Base-by-base conservation (phyloP, 2,888 invertebrate genomes). In the Elysia crispata region DNA sequence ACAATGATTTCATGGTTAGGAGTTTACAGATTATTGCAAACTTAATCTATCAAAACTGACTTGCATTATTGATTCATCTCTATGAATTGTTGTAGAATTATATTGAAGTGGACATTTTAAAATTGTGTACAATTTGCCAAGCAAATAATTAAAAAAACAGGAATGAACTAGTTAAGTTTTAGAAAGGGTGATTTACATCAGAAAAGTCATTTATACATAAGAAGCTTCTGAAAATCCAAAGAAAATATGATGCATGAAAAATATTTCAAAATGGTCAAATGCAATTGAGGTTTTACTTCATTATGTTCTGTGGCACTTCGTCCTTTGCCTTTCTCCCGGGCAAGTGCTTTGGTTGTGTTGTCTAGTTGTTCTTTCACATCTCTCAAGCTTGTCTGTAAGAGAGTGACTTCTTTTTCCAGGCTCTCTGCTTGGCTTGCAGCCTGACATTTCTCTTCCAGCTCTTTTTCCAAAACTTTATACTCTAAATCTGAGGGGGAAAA, bases 241-340 rank as follows among this genome's bases (percentile, higher is more conserved):
- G 11, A 41, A 41, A 41, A 41, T 41, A 41, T 11, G 11, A 6
- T 41, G 41, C 18, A 28, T 15, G 30, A 33, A 64, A 64, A 41
- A 41, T 3, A 73, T 18, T 23, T 28, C 64, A n/a, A 76, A 25
- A 67, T 30, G 15, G 18, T 50, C 31, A 72, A 41, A 31, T 11
- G 1, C 1, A 3, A 0, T 23, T 23, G 33, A 18, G 11, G 23
- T 50, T 80, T 70, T 81, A 91, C 91, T 87, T 91, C 88, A 31
- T 84, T 88, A 81, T 90, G 89, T 84, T 89, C 90, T 18, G 86
- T 81, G 0, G 86, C 86, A 86, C 89, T 90, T 79, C 86, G 87
- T 79, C 86, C 88, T 76, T 86, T 89, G 6, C 89, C 88, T 57
- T 88, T 88, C 81, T 91, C 90, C 74, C 84, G 86, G 66, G 86